A percentile compares a stretch with the other conserved stretches of the same genome.
These are phyloP conservation scores for Girardinichthys multiradiatus DNA, from an alignment of 2,113 vertebrate genomes.

Conservation along the genomic window DNA sequence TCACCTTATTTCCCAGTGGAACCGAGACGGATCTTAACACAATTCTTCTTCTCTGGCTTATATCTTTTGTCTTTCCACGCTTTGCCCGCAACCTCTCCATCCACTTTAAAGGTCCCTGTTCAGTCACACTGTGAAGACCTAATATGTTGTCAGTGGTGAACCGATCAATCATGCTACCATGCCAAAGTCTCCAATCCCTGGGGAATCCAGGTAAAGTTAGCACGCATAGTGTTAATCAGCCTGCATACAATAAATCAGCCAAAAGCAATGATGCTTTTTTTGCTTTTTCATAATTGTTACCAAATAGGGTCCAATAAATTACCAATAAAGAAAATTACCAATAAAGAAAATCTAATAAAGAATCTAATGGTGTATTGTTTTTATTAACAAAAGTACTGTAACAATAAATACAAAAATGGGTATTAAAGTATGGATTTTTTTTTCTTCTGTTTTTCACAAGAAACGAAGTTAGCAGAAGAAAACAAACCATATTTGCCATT, in stretches of 20 bases:
- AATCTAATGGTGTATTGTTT: no score
- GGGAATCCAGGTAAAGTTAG: constrained; percentile 28
- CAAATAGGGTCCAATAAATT: no score
- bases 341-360: no score
- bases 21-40: constrained; percentile 41
- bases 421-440: no score
- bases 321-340: no score
- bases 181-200: constrained; percentile 42
- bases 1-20: constrained; percentile 60
- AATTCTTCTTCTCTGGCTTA: constrained; percentile 39
- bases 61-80: constrained; percentile 13
- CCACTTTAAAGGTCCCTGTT: constrained; percentile 15
- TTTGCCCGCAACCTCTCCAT: constrained; percentile 14
- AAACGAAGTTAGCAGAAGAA: no score
- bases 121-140: constrained; percentile 45
- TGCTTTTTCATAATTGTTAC: no score
- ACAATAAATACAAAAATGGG: no score
- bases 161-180: constrained; percentile 45
- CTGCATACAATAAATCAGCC: not conserved
- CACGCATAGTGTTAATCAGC: not conserved
- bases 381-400: no score
- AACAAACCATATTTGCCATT: no score
- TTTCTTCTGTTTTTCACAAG: no score
- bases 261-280: no score
- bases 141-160: constrained; percentile 58